Conservation (phyloP, 2,888 invertebrate species). For the Orthonychiurus folsomi region DNA sequence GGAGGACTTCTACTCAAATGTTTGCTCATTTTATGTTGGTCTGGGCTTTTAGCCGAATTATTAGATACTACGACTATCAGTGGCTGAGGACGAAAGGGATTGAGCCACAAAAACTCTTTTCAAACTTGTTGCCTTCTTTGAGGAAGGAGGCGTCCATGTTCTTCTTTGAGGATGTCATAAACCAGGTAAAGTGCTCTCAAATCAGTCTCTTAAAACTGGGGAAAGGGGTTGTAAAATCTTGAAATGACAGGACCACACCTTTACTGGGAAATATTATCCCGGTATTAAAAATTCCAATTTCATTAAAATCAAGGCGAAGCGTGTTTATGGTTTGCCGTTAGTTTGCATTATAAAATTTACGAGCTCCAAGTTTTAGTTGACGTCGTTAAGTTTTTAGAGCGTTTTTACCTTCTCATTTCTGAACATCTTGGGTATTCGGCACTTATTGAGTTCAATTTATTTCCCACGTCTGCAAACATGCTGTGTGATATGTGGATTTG, state of each 20-base stretch:
- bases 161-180: conserved; percentile 24
- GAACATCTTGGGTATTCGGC: too few species aligned
- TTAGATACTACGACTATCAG: conserved; percentile 23
- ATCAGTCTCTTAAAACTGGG: conserved; percentile 11
- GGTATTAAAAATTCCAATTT: too few species aligned
- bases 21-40: neutral
- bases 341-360: too few species aligned
- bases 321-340: too few species aligned
- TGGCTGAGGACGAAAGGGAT: conserved; percentile 26
- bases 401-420: too few species aligned
- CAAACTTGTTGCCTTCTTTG: conserved; percentile 22
- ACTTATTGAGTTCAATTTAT: too few species aligned
- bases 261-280: conserved; percentile 2
- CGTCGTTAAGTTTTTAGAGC: too few species aligned
- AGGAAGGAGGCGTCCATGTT: conserved; percentile 23
- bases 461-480: too few species aligned
- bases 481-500: too few species aligned
- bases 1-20: too few species aligned
- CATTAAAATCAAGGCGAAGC: too few species aligned
- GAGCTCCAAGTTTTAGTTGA: too few species aligned
- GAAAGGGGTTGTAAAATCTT: neutral
- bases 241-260: neutral
- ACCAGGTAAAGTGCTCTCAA: conserved; percentile 15
- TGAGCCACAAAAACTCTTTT: conserved; percentile 24
- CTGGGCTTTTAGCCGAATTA: conserved; percentile 20